Evolutionary conservation across 64 coral and sea anemone species (phyloP).

Genomic region (Stichodactyla mertensii): DNA sequence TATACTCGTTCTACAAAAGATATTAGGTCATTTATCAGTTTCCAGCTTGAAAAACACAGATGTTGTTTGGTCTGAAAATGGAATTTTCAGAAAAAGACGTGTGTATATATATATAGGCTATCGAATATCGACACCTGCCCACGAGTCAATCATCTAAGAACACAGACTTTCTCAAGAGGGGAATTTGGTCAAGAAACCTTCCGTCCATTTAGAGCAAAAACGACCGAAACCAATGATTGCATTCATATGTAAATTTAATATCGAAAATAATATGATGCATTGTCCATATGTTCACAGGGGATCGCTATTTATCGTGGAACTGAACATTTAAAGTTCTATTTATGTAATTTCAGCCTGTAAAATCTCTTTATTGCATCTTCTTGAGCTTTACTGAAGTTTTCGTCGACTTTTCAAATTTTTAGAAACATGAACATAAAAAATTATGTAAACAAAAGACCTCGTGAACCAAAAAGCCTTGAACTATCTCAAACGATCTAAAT

Average conservation of each 20-base stretch:
- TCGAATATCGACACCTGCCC: not conserved
- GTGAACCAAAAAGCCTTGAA: not conserved
- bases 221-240: not conserved
- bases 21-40: too few species aligned
- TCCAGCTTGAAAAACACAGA: not conserved
- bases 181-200: not conserved
- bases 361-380: not conserved
- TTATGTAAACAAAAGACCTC: not conserved
- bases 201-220: not conserved
- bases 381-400: not conserved
- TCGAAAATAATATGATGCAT: not conserved
- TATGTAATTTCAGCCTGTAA: not conserved
- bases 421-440: not conserved
- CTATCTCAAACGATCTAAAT: not conserved
- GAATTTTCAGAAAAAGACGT: not conserved
- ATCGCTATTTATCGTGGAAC: not conserved
- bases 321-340: not conserved
- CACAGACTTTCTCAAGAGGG: not conserved
- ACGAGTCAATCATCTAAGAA: not conserved
- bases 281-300: not conserved
- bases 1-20: not conserved
- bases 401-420: not conserved
- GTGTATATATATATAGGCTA: not conserved
- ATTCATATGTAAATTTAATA: conserved; percentile 11
- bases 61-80: not conserved